These are phyloP conservation scores for Hydraecia micacea DNA, from an alignment of 2,888 invertebrate species.

Conservation along the genomic window DNA sequence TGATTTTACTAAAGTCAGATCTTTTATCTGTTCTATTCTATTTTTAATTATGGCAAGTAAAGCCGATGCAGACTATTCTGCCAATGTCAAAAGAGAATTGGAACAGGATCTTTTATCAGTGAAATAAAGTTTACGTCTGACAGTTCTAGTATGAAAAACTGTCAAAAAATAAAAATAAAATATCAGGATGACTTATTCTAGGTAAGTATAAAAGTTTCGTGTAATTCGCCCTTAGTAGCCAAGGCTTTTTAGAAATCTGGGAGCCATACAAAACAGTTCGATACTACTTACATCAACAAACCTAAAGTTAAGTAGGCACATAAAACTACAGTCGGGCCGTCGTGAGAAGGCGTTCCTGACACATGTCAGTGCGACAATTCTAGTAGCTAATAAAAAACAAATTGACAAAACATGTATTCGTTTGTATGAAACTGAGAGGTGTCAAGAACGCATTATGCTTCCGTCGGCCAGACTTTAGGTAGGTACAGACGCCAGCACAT, in stretches of 20 bases:
- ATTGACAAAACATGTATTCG: not conserved
- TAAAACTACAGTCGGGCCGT: not conserved
- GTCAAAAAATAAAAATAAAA: too few relatives aligned
- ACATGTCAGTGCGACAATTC: not conserved
- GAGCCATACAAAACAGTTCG: not conserved
- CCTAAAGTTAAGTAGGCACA: not conserved
- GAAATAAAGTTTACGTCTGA: too few relatives aligned
- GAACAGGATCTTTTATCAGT: too few relatives aligned
- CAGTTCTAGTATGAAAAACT: too few relatives aligned
- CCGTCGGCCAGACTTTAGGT: not conserved
- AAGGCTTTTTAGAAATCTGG: not conserved
- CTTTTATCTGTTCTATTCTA: too few relatives aligned
- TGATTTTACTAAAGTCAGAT: too few relatives aligned
- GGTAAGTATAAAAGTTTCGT: not conserved
- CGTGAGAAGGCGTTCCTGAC: not conserved
- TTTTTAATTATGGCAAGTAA: too few relatives aligned
- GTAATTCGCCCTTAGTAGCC: not conserved
- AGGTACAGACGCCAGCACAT: too few relatives aligned
- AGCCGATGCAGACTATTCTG: too few relatives aligned
- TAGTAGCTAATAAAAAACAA: not conserved
- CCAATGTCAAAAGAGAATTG: too few relatives aligned
- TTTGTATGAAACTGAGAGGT: not conserved
- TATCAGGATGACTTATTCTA: too few relatives aligned
- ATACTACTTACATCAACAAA: not conserved
- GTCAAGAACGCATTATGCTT: not conserved